A percentile compares a stretch with the other conserved stretches of the same genome.
Conservation (phyloP, 2,888 invertebrate species). For the Melitaea athalia region DNA sequence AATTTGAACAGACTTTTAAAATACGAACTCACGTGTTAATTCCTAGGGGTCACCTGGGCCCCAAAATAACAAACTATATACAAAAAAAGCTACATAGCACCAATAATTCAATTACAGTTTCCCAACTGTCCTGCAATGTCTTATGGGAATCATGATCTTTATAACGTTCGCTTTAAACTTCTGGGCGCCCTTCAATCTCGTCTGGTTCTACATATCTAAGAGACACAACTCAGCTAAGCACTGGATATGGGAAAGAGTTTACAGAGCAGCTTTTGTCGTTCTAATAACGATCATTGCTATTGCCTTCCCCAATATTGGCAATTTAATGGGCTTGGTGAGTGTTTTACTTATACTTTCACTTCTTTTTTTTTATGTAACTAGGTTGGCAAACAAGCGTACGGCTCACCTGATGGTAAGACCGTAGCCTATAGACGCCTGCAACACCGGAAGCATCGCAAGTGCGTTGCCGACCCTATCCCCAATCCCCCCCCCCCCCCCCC, state of each 20-base stretch:
- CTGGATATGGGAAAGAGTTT: constrained; percentile 72
- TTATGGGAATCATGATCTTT: constrained; percentile 76
- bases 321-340: constrained; percentile 73
- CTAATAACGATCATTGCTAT: constrained; percentile 65
- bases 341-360: not conserved
- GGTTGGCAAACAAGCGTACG: not conserved
- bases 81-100: too few relatives aligned
- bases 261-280: constrained; percentile 59
- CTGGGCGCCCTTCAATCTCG: constrained; percentile 75
- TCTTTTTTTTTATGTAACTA: too few relatives aligned
- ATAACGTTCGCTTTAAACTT: constrained; percentile 73
- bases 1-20: too few relatives aligned
- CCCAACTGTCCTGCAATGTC: constrained; percentile 64
- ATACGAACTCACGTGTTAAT: too few relatives aligned
- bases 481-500: too few relatives aligned
- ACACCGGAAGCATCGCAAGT: too few relatives aligned
- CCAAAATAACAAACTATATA: too few relatives aligned
- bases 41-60: too few relatives aligned
- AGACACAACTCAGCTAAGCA: constrained; percentile 58
- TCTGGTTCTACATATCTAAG: constrained; percentile 69
- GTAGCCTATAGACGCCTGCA: too few relatives aligned
- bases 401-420: too few relatives aligned
- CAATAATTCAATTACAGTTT: constrained; percentile 51
- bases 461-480: too few relatives aligned
- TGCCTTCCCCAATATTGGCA: constrained; percentile 72